Evolutionary conservation across 2,888 invertebrate genomes (phyloP).

Genomic region (Leptinotarsa peninsularis): DNA sequence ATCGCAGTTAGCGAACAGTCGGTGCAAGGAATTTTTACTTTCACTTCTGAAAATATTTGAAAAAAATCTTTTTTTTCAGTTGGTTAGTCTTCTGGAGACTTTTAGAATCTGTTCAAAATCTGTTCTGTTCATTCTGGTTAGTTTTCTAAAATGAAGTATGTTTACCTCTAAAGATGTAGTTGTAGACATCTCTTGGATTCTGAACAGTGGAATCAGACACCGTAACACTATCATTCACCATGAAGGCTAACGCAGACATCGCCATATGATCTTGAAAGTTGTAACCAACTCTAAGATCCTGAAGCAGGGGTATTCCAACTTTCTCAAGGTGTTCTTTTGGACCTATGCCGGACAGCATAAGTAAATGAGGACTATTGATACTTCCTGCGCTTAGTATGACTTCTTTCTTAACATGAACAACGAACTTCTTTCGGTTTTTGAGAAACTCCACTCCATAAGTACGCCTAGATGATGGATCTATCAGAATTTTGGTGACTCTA

Average conservation of each 20-base stretch:
- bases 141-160: background rate
- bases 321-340: conserved; percentile 73
- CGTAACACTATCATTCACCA: conserved; percentile 77
- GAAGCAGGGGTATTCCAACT: conserved; percentile 72
- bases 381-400: conserved; percentile 84
- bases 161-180: conserved; percentile 71
- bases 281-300: conserved; percentile 81
- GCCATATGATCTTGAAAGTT: conserved; percentile 87
- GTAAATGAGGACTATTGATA: conserved; percentile 85
- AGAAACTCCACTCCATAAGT: conserved; percentile 78
- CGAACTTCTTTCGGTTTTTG: conserved; percentile 70
- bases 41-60: too few relatives aligned
- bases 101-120: too few relatives aligned
- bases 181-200: conserved; percentile 71
- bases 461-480: conserved; percentile 72
- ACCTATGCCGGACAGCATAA: conserved; percentile 88
- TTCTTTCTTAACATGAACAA: conserved; percentile 75
- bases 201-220: conserved; percentile 72
- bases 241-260: conserved; percentile 78
- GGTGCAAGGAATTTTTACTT: too few relatives aligned
- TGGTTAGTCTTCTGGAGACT: too few relatives aligned
- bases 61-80: too few relatives aligned
- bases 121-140: background rate
- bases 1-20: too few relatives aligned
- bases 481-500: conserved; percentile 76